Evolutionary conservation across 2,113 vertebrate genomes (phyloP).

Genomic region (Paedocypris sp.): DNA sequence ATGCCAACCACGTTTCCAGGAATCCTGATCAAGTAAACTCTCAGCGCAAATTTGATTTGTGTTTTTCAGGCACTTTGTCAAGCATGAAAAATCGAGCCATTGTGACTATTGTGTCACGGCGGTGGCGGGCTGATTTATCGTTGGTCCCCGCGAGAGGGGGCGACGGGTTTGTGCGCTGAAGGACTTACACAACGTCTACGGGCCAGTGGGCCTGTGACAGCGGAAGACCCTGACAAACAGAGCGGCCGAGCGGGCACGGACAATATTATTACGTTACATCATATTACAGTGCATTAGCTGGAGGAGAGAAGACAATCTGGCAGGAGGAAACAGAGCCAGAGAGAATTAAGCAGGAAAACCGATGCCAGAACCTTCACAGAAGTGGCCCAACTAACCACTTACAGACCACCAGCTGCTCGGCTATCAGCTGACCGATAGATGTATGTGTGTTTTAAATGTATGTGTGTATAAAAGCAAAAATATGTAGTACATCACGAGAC

Average conservation of each 20-base stretch:
- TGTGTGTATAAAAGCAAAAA: too few species aligned
- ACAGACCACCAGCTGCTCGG: background rate
- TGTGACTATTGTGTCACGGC: constrained; percentile 13
- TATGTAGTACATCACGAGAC: too few species aligned
- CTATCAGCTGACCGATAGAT: background rate
- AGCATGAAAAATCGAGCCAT: constrained; percentile 13
- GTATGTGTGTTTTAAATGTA: too few species aligned
- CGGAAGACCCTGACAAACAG: constrained; percentile 41
- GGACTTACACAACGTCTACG: background rate
- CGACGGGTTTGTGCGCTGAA: background rate
- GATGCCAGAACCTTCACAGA: background rate
- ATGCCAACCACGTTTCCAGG: background rate
- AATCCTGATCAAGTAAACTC: background rate
- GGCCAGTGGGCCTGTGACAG: background rate
- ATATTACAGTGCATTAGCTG: constrained; percentile 38
- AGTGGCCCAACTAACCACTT: too few species aligned
- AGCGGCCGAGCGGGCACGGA: constrained; percentile 18
- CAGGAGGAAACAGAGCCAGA: constrained; percentile 36
- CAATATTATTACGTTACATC: constrained; percentile 52
- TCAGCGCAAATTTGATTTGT: background rate
- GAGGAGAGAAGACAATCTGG: constrained; percentile 51
- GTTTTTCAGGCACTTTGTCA: constrained; percentile 2
- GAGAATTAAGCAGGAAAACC: constrained; percentile 39
- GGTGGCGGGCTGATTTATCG: background rate
- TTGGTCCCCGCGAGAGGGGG: background rate